Conservation (phyloP, 2,797 vertebrate species). For the Coracias cyanogaster region DNA sequence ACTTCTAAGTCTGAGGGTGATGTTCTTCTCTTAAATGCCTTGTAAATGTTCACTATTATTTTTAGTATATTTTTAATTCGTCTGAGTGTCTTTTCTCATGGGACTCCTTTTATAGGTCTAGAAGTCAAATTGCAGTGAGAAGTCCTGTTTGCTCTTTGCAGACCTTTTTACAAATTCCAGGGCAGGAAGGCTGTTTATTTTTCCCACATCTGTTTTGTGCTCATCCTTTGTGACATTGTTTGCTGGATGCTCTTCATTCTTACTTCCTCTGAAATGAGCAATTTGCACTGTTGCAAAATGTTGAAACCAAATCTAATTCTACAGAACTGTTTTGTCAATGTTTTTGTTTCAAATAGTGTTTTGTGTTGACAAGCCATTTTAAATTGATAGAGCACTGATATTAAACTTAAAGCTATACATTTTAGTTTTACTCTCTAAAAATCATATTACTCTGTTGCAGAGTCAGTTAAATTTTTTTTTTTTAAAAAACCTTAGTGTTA, state of each 20-base stretch:
- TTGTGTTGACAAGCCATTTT: neutral
- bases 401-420: neutral
- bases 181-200: conserved; percentile 95
- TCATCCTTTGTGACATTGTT: conserved; percentile 84
- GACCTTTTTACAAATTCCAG: conserved; percentile 91
- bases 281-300: conserved; percentile 79
- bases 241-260: conserved; percentile 83
- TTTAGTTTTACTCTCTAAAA: neutral
- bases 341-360: conserved; percentile 46
- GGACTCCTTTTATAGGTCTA: conserved; percentile 70
- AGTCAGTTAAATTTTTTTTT: neutral
- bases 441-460: neutral
- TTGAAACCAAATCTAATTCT: conserved; percentile 56
- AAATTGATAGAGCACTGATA: neutral
- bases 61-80: conserved; percentile 43
- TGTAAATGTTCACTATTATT: neutral
- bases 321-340: conserved; percentile 39
- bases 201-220: conserved; percentile 96
- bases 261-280: conserved; percentile 71
- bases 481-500: neutral
- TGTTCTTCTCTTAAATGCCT: neutral
- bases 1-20: neutral
- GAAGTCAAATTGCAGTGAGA: conserved; percentile 76
- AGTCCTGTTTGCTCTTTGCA: conserved; percentile 87
- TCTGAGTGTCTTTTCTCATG: conserved; percentile 66